These are phyloP conservation scores for Rhagophthalmus giganteus DNA, from an alignment of 2,888 invertebrate species.

Conservation along the genomic window DNA sequence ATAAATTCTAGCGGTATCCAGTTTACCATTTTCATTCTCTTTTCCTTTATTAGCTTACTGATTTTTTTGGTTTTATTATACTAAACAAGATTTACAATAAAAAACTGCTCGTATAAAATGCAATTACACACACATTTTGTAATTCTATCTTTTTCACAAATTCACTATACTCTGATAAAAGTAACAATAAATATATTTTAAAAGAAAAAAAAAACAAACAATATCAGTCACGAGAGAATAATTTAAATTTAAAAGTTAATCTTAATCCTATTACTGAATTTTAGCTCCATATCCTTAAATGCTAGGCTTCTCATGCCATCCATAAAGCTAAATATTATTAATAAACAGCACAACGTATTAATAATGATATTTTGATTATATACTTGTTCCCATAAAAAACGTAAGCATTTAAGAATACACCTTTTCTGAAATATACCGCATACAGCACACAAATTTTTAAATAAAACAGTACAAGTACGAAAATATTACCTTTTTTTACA, in stretches of 20 bases:
- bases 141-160: conserved; percentile 4
- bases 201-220: conserved; percentile 9
- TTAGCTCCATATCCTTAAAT: conserved; percentile 10
- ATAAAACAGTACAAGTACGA: conserved; percentile 14
- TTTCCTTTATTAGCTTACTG: conserved; percentile 7
- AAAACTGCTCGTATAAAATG: too few relatives aligned
- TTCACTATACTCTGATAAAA: conserved; percentile 3
- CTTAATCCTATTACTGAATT: neutral
- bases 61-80: conserved; percentile 17
- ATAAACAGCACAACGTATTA: neutral
- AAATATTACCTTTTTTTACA: conserved; percentile 16
- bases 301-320: neutral
- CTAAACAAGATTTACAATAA: too few relatives aligned
- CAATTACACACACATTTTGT: too few relatives aligned
- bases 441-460: conserved; percentile 8
- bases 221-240: conserved; percentile 16
- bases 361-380: neutral
- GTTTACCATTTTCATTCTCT: neutral
- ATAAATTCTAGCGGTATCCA: conserved; percentile 11
- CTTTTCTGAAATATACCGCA: conserved; percentile 2
- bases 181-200: conserved; percentile 1
- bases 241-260: conserved; percentile 8
- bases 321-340: neutral
- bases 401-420: conserved; percentile 10
- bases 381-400: neutral